phyloP scores from a whole-genome alignment of 2,888 invertebrate genomes.

The Sturmia bella region DNA sequence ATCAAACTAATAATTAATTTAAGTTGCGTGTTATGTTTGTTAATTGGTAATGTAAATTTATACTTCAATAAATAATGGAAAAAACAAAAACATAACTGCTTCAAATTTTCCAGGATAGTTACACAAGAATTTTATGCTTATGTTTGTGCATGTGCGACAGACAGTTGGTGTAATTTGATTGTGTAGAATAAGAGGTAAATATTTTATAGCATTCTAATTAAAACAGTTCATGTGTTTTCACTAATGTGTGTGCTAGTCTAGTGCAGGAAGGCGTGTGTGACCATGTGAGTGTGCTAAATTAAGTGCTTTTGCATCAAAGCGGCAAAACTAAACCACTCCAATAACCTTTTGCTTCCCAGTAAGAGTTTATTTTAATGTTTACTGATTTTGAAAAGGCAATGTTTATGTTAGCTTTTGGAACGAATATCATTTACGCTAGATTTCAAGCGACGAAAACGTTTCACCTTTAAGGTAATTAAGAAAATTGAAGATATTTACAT shows the following conservation, averaged over 20 bases:
- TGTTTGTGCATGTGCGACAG: not conserved
- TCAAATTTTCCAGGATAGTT: not conserved
- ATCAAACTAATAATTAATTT: conserved; percentile 82
- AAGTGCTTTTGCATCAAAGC: conserved; percentile 42
- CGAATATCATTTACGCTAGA: conserved; percentile 1
- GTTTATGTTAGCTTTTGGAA: conserved; percentile 41
- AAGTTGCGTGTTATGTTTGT: conserved; percentile 77
- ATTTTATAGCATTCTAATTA: not conserved
- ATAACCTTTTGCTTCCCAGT: conserved; percentile 23
- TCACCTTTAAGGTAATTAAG: too few relatives aligned
- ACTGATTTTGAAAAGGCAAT: conserved; percentile 47
- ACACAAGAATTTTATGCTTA: not conserved
- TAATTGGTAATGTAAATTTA: conserved; percentile 78
- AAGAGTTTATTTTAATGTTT: conserved; percentile 49
- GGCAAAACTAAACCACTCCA: conserved; percentile 34
- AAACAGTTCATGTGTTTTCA: not conserved
- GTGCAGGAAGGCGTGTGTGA: not conserved
- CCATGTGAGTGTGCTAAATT: not conserved
- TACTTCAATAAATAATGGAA: conserved; percentile 77
- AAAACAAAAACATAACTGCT: conserved; percentile 7
- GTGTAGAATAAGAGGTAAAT: not conserved
- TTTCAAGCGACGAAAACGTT: not conserved
- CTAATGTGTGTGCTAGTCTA: not conserved
- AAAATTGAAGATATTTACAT: too few relatives aligned
- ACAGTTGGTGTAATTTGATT: too few relatives aligned